Evolutionary conservation across 1,140 invertebrate species (phyloP).

Genomic region (Parasteatoda tepidariorum): DNA sequence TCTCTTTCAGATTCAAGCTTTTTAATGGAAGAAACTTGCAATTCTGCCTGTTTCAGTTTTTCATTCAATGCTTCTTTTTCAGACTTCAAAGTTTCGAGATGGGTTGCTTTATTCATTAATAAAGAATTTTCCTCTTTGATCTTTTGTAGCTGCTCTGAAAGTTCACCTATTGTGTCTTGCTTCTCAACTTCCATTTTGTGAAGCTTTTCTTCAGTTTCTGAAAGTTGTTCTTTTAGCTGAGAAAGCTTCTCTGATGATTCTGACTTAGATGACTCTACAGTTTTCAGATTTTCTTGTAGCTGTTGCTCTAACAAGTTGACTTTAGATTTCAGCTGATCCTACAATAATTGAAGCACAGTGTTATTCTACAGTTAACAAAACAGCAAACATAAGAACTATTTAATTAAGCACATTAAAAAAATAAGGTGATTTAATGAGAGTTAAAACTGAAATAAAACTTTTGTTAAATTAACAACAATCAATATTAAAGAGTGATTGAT

Average conservation of each 20-base stretch:
- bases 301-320: conserved; percentile 64
- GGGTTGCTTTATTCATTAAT: conserved; percentile 61
- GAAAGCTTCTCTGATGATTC: conserved; percentile 69
- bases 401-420: too few relatives aligned
- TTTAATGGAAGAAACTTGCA: conserved; percentile 63
- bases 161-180: conserved; percentile 12
- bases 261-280: conserved; percentile 67
- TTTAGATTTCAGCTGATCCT: conserved; percentile 37
- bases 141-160: conserved; percentile 50
- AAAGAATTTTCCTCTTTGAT: conserved; percentile 64
- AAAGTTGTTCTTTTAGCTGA: conserved; percentile 63
- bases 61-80: conserved; percentile 70
- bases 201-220: conserved; percentile 47
- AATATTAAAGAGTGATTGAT: too few relatives aligned
- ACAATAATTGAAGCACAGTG: neutral
- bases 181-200: neutral
- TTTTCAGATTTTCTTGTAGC: conserved; percentile 64
- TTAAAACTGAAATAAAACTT: too few relatives aligned
- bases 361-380: too few relatives aligned
- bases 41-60: conserved; percentile 65
- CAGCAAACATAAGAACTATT: too few relatives aligned
- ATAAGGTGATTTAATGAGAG: too few relatives aligned
- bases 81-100: conserved; percentile 70
- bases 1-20: conserved; percentile 49
- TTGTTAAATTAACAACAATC: too few relatives aligned